phyloP scores from a whole-genome alignment of 1,140 invertebrate genomes.

The Schlechtendalia chinensis region DNA sequence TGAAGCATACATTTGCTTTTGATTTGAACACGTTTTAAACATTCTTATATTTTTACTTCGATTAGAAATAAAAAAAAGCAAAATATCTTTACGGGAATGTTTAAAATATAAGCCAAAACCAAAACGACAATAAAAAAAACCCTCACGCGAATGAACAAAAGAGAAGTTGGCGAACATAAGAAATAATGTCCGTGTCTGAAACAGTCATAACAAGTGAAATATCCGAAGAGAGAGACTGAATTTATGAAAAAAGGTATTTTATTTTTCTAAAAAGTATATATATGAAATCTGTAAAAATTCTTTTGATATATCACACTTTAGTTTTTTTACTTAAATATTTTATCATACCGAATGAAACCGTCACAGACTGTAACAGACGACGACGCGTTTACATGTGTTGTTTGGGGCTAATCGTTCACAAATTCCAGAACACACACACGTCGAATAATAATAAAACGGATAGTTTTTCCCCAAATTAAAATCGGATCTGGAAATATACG shows the following conservation, averaged over 20 bases:
- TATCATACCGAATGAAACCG: background rate
- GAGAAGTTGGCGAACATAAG: background rate
- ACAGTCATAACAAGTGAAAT: constrained; percentile 27
- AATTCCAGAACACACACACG: background rate
- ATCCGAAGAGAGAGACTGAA: background rate
- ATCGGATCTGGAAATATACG: too few species aligned
- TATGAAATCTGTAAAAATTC: constrained; percentile 1
- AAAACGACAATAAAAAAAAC: constrained; percentile 6
- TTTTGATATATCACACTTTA: background rate
- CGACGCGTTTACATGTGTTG: too few species aligned
- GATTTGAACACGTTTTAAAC: background rate
- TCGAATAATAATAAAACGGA: too few species aligned
- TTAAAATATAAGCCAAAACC: background rate
- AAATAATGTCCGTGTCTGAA: background rate
- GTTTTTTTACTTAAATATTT: background rate
- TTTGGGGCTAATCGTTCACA: background rate
- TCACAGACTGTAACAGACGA: background rate
- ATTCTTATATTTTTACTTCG: background rate
- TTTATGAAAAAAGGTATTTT: constrained; percentile 3
- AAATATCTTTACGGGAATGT: background rate
- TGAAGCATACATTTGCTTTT: background rate
- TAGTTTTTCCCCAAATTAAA: too few species aligned
- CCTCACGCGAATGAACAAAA: background rate
- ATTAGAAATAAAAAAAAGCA: background rate
- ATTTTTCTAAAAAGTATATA: constrained; percentile 6